Conservation (phyloP, 2,888 invertebrate genomes). For the Eristalis intricaria region DNA sequence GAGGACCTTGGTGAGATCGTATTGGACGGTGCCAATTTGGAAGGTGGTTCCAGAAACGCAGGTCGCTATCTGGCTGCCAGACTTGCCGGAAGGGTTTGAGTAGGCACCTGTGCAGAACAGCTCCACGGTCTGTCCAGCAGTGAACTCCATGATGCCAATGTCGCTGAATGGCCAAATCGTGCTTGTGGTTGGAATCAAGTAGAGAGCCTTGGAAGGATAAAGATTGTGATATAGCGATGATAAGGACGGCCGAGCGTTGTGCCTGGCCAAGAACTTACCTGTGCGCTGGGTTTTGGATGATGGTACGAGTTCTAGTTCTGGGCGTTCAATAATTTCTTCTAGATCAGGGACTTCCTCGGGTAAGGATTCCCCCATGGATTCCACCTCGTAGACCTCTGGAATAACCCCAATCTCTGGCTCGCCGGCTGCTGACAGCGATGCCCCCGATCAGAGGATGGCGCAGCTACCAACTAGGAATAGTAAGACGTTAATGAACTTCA, state of each 20-base stretch:
- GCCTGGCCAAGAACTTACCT: conserved; percentile 13
- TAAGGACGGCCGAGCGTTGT: neutral
- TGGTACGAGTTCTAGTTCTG: neutral
- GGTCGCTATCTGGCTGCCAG: conserved; percentile 73
- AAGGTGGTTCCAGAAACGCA: conserved; percentile 76
- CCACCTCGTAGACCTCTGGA: neutral
- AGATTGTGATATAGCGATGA: neutral
- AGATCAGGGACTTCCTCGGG: conserved; percentile 26
- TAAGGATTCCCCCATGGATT: neutral
- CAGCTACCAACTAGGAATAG: conserved; percentile 32
- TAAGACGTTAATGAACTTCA: conserved; percentile 32
- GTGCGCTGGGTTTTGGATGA: conserved; percentile 4
- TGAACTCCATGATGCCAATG: conserved; percentile 76
- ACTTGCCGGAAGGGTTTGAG: conserved; percentile 53
- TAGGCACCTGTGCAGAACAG: conserved; percentile 76
- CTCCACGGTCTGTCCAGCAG: conserved; percentile 76
- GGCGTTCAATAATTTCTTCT: conserved; percentile 39
- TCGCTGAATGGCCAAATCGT: conserved; percentile 76
- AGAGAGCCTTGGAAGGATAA: conserved; percentile 79
- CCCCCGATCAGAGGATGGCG: conserved; percentile 20
- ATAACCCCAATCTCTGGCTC: neutral
- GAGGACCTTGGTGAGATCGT: conserved; percentile 75
- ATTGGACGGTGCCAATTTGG: conserved; percentile 69
- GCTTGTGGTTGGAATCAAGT: conserved; percentile 80
- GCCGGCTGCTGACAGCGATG: too few species aligned